Evolutionary conservation across 2,113 vertebrate genomes (phyloP).

Genomic region (Dasyornis broadbenti): DNA sequence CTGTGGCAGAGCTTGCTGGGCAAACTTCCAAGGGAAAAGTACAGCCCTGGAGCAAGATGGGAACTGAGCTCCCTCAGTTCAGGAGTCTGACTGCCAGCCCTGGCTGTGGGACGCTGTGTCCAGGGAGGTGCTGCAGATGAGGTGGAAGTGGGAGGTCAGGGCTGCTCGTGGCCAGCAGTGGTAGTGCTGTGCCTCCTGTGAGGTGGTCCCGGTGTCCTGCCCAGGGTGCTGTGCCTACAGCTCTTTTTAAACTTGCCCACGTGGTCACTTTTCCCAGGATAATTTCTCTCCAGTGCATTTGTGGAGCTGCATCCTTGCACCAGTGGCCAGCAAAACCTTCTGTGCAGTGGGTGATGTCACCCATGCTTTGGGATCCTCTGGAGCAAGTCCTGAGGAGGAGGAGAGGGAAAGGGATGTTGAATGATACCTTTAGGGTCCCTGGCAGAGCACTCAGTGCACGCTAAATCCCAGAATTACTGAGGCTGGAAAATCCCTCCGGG

Average conservation of each 20-base stretch:
- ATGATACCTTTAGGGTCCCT: neutral
- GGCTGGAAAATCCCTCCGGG: neutral
- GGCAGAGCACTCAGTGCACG: neutral
- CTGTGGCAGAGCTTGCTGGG: neutral
- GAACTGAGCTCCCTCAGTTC: neutral
- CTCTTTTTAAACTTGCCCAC: neutral
- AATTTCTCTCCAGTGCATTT: neutral
- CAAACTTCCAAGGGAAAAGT: neutral
- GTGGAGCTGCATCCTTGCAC: neutral
- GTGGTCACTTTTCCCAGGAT: neutral
- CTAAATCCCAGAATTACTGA: neutral
- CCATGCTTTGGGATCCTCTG: neutral
- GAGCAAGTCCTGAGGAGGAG: neutral
- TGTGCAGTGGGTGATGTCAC: neutral
- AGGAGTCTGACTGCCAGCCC: neutral
- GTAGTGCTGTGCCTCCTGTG: neutral
- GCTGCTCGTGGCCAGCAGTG: neutral
- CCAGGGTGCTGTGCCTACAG: fast-evolving
- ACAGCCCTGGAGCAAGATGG: neutral
- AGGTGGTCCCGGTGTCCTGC: neutral
- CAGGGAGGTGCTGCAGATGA: neutral
- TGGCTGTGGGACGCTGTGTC: neutral
- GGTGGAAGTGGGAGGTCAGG: neutral
- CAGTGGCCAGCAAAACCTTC: neutral
- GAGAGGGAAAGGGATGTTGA: neutral